Percentiles rank a stretch among this genome's conserved stretches.
Evolutionary conservation across 2,113 vertebrate genomes (phyloP).

Genomic region (Chloropsis cyanopogon): DNA sequence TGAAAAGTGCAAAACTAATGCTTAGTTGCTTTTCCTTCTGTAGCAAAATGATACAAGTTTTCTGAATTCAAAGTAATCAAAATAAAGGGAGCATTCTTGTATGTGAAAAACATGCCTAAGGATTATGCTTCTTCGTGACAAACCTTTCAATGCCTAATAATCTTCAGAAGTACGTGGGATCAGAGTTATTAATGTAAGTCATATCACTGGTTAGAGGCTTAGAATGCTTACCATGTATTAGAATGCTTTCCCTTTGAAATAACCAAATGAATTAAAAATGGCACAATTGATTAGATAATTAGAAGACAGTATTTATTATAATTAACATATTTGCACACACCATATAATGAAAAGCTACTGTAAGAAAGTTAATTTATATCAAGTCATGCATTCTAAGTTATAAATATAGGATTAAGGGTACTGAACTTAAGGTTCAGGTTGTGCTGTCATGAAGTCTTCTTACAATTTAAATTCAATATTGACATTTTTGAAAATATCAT

Average conservation of each 20-base stretch:
- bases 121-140: not conserved
- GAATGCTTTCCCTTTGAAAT: not conserved
- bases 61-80: not conserved
- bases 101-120: not conserved
- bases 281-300: not conserved
- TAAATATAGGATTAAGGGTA: not conserved
- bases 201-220: not conserved
- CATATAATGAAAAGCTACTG: not conserved
- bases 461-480: not conserved
- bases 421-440: not conserved
- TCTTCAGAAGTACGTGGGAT: not conserved
- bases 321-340: not conserved
- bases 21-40: not conserved
- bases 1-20: not conserved
- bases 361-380: not conserved
- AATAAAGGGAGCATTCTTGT: not conserved
- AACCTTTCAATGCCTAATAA: not conserved
- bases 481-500: not conserved
- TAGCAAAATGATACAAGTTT: not conserved
- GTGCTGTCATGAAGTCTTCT: not conserved
- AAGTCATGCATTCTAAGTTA: not conserved
- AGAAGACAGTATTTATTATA: not conserved
- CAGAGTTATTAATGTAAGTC: not conserved
- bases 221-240: not conserved
- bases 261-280: not conserved